Conservation (phyloP, 2,797 vertebrate genomes). For the Limosa lapponica region DNA sequence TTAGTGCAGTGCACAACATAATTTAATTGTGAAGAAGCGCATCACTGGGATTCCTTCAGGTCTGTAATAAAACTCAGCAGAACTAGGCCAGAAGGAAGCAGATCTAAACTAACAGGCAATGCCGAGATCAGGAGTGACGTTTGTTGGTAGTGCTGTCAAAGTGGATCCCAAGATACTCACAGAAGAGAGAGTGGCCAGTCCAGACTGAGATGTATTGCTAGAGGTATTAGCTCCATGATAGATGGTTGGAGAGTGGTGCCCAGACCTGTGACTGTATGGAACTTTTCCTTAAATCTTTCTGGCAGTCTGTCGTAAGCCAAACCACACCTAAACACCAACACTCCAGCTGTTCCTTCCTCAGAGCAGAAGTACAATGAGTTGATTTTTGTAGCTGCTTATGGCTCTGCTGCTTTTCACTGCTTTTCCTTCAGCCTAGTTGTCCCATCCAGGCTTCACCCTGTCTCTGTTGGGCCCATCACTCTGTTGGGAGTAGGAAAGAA, state of each 20-base stretch:
- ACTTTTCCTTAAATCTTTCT: slow-evolving; percentile 18
- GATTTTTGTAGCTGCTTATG: background rate
- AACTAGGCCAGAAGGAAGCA: slow-evolving; percentile 55
- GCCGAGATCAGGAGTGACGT: slow-evolving; percentile 34
- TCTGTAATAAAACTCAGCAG: background rate
- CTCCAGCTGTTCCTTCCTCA: background rate
- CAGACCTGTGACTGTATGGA: background rate
- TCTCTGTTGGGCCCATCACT: background rate
- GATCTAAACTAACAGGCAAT: slow-evolving; percentile 14
- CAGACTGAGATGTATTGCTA: background rate
- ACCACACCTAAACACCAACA: background rate
- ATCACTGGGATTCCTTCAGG: background rate
- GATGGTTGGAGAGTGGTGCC: background rate
- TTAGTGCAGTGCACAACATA: background rate
- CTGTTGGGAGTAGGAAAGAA: background rate
- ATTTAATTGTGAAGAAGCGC: background rate
- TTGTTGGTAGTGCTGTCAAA: slow-evolving; percentile 49
- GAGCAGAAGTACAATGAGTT: background rate
- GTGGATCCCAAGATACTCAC: background rate
- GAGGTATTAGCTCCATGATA: background rate
- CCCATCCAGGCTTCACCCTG: background rate
- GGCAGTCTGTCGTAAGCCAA: background rate
- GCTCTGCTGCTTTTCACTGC: background rate
- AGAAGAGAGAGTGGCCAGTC: background rate
- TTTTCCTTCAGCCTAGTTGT: background rate